A percentile compares a stretch with the other conserved stretches of the same genome.
Conservation (phyloP, 2,113 vertebrate genomes). For the Ahaetulla prasina region DNA sequence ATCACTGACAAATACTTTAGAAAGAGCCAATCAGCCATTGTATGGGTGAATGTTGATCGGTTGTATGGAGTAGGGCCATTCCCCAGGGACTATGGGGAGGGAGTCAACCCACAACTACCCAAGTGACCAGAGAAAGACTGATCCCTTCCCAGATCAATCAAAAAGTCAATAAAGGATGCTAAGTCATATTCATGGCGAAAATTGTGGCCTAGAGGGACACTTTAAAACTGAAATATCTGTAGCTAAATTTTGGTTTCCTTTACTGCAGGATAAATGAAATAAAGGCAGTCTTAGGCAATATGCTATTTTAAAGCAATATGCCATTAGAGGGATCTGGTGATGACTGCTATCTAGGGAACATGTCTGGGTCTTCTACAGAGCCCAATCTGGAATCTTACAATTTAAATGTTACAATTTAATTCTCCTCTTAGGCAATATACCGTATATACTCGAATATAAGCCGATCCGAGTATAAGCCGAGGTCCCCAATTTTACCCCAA, state of each 20-base stretch:
- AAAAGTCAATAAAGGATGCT: not conserved
- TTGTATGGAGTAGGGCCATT: not conserved
- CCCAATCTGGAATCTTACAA: not conserved
- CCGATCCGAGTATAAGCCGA: too few relatives aligned
- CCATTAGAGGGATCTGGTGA: not conserved
- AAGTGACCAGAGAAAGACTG: not conserved
- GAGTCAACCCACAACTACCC: not conserved
- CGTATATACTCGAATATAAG: too few relatives aligned
- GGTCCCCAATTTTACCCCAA: too few relatives aligned
- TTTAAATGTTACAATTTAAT: not conserved
- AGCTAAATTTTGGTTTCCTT: not conserved
- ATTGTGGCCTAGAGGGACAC: not conserved
- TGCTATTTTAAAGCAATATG: not conserved
- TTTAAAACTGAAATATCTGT: not conserved
- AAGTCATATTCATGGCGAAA: not conserved
- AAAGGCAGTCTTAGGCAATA: not conserved
- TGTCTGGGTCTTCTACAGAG: not conserved
- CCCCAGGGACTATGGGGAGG: not conserved
- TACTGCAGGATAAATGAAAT: not conserved
- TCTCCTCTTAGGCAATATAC: not conserved
- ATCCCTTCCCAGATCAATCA: not conserved
- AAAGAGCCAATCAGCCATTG: not conserved
- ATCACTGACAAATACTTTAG: not conserved
- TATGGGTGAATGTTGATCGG: not conserved
- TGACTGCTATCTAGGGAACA: not conserved